Evolutionary conservation across 2,888 invertebrate species (phyloP).

Genomic region (Lithophane ornitopus): DNA sequence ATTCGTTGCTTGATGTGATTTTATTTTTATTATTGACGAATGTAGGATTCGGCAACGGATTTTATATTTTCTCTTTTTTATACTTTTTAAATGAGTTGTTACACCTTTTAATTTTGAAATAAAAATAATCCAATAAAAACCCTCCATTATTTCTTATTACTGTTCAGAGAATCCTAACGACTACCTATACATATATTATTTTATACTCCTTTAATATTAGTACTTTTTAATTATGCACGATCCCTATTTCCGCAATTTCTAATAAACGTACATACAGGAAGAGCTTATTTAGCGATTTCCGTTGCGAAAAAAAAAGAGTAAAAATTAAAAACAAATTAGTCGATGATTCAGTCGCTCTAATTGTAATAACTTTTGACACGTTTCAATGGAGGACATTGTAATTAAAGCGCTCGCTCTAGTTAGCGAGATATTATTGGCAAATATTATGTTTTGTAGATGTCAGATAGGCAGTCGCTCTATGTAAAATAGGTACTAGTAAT

Average conservation of each 20-base stretch:
- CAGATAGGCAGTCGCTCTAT: neutral
- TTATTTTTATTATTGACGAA: constrained; percentile 36
- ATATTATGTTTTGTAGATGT: constrained; percentile 40
- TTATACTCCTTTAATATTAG: constrained; percentile 12
- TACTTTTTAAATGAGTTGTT: neutral
- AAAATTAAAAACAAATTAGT: constrained; percentile 70
- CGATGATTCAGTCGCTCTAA: constrained; percentile 68
- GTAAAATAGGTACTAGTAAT: neutral
- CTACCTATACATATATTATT: neutral
- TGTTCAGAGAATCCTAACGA: neutral
- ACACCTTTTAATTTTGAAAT: neutral
- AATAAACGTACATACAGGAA: constrained; percentile 72
- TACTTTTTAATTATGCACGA: constrained; percentile 31
- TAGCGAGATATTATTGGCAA: constrained; percentile 55
- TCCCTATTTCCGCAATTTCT: constrained; percentile 55
- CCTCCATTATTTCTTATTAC: neutral
- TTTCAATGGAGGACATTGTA: constrained; percentile 72
- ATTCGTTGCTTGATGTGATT: constrained; percentile 48
- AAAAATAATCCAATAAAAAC: neutral
- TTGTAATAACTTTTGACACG: constrained; percentile 69
- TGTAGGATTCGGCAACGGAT: neutral
- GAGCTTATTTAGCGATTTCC: constrained; percentile 76
- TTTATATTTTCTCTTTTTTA: neutral
- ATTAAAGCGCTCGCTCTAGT: constrained; percentile 65
- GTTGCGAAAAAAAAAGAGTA: constrained; percentile 69